A percentile compares a stretch with the other conserved stretches of the same genome.
phyloP scores from a whole-genome alignment of 2,797 vertebrate genomes.

The Lepilemur septentrionalis region DNA sequence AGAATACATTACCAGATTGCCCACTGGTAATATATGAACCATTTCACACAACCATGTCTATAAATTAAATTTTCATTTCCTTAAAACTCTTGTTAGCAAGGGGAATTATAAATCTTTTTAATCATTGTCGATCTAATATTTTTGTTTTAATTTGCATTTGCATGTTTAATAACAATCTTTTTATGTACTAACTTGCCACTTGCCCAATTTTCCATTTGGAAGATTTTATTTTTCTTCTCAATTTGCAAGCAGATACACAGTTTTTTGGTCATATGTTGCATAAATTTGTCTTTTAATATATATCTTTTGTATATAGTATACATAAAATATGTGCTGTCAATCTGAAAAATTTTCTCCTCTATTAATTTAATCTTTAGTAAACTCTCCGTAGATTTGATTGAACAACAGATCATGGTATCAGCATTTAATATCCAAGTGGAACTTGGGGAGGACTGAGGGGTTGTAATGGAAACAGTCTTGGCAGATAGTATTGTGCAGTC shows the following conservation, averaged over 20 bases:
- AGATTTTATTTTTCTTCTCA: not conserved
- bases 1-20: not conserved
- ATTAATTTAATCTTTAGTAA: conserved; percentile 11
- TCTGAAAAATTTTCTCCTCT: not conserved
- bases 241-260: not conserved
- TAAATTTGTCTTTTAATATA: conserved; percentile 20
- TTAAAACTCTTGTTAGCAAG: not conserved
- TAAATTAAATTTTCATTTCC: not conserved
- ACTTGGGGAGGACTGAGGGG: not conserved
- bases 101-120: not conserved
- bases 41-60: not conserved
- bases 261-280: not conserved
- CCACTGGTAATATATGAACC: conserved; percentile 2
- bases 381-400: not conserved
- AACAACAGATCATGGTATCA: not conserved
- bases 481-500: not conserved
- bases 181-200: not conserved
- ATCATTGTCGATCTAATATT: not conserved
- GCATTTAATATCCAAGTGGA: conserved; percentile 26
- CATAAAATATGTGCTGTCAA: not conserved
- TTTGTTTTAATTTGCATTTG: conserved; percentile 38
- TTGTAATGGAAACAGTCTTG: not conserved
- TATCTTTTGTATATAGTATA: not conserved
- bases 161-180: not conserved
- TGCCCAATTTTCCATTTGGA: not conserved